Evolutionary conservation across 2,888 invertebrate genomes (phyloP), one percentile per base, ranked within the genome.

Genomic region (Drosophila barbarae): DNA sequence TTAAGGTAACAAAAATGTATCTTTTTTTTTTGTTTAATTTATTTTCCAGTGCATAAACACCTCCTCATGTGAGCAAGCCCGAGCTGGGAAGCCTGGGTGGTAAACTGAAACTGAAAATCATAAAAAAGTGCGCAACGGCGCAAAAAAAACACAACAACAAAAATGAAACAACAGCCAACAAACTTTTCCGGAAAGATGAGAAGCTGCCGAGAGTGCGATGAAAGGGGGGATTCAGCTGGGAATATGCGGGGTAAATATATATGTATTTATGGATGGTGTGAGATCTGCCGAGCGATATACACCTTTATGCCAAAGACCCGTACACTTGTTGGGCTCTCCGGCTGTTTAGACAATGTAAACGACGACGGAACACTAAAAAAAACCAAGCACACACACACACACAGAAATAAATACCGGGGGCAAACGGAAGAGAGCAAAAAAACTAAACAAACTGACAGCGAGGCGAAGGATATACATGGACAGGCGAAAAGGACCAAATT

Each of bases 271-370:
- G 38, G 30, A 13, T 8, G 50, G 38, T 28, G 49, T 49, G 44
- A 49, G 39, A 39, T 41, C 41, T 51, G 26, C 44, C 36, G 30
- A 38, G 57, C 69, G 71, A 64, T 53, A 60, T 69, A 69, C 69
- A 68, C 67, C 67, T 68, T 69, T 47, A 69, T 69, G 59, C 47
- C 67, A 59, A 60, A 60, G 60, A 69, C 69, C 69, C 44, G 50
- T 69, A 47, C 69, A 68, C 69, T 67, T 76, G 69, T 77, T 77
- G 70, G 80, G 51, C 72, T 36, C 50, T 76, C 72, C 78, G 74
- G 71, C 65, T 74, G 80, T 78, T 84, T 76, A 82, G 80, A 84
- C 84, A 84, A 84, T 81, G 81, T 81, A 84, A 84, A 84, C 79
- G 83, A 53, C 35, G 52, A 53, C 32, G 52, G 35, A 47, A 47